Evolutionary conservation across 2,797 vertebrate genomes (phyloP).

Genomic region (Pelochelys cantorii): DNA sequence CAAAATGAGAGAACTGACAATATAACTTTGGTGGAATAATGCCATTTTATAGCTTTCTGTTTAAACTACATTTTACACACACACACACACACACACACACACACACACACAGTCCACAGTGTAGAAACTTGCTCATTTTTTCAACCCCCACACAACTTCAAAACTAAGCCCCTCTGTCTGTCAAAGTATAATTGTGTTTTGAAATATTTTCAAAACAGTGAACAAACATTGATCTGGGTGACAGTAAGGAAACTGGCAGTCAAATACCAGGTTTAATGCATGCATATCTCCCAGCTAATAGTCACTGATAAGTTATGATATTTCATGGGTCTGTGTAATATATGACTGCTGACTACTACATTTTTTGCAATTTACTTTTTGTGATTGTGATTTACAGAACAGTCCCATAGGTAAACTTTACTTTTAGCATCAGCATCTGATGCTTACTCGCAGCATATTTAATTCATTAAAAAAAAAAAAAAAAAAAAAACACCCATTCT

Average conservation of each 20-base stretch:
- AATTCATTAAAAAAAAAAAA: neutral
- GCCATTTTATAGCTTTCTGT: neutral
- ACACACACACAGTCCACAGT: neutral
- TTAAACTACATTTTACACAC: neutral
- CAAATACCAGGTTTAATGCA: neutral
- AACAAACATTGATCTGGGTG: neutral
- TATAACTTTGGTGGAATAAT: neutral
- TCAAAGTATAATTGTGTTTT: neutral
- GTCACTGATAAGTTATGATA: neutral
- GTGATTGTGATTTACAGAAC: slow-evolving; percentile 36
- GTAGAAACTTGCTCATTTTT: neutral
- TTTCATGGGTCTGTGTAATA: neutral
- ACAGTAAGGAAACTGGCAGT: neutral
- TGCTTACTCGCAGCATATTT: neutral
- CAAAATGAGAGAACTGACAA: slow-evolving; percentile 35
- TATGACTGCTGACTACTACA: neutral
- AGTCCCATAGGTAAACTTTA: neutral
- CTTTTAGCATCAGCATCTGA: neutral
- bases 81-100: too few relatives aligned
- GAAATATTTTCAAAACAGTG: slow-evolving; percentile 3
- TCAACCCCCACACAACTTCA: neutral
- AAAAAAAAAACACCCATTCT: too few relatives aligned
- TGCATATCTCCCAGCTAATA: neutral
- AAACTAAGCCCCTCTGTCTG: neutral
- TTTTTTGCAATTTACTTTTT: neutral